phyloP scores from a whole-genome alignment of 2,113 vertebrate species.

The Leptosomus discolor region DNA sequence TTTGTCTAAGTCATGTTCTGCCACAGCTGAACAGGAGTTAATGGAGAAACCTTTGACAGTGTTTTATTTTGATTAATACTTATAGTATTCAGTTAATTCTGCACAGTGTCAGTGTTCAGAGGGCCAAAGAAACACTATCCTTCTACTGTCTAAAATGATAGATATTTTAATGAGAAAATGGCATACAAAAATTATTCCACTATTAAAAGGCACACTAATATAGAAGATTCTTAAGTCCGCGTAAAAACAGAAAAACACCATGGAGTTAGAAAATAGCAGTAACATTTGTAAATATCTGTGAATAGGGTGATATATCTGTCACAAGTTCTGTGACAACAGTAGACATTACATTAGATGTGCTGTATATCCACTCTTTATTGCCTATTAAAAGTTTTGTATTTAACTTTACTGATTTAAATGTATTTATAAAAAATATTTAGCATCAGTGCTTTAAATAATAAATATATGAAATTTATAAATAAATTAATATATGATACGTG shows the following conservation, averaged over 20 bases:
- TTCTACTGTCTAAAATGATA: background rate
- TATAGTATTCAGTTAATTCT: background rate
- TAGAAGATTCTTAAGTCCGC: background rate
- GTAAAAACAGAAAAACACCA: background rate
- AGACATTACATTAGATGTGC: background rate
- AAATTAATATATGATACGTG: background rate
- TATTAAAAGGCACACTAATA: background rate
- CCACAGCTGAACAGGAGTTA: background rate
- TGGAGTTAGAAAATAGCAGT: background rate
- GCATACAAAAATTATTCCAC: background rate
- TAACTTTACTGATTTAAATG: background rate
- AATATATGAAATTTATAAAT: background rate
- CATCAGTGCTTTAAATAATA: background rate
- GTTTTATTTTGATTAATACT: background rate
- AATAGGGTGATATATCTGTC: background rate
- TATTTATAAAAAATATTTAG: background rate
- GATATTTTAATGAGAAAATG: background rate
- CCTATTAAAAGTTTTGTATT: background rate
- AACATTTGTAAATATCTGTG: background rate
- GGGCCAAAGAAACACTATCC: background rate
- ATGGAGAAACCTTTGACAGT: background rate
- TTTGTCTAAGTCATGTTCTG: background rate
- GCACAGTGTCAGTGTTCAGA: background rate
- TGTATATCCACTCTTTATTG: background rate
- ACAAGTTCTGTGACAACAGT: background rate